Evolutionary conservation across 2,888 invertebrate genomes (phyloP).

Genomic region (Sipha maydis): DNA sequence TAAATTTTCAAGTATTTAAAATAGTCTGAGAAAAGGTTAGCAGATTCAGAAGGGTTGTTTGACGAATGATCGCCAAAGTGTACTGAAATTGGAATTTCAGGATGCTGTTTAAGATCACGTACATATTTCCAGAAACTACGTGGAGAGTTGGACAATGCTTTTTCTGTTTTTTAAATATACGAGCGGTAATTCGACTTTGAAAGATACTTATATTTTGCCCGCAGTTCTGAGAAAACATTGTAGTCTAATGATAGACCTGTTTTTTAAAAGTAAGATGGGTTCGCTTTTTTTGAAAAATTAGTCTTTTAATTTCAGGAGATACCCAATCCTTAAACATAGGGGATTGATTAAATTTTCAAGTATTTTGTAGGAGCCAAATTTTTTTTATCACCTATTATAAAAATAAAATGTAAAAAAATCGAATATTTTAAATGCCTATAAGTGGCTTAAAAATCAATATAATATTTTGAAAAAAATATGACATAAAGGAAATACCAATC

Average conservation of each 20-base stretch:
- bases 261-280: neutral
- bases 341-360: too few species aligned
- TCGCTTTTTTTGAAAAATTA: conserved; percentile 1
- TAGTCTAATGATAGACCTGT: neutral
- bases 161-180: neutral
- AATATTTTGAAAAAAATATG: too few species aligned
- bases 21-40: conserved; percentile 12
- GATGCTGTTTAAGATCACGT: conserved; percentile 4
- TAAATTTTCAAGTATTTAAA: too few species aligned
- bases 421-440: too few species aligned
- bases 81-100: neutral
- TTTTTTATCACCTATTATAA: too few species aligned
- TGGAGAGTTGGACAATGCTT: neutral
- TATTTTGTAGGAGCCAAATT: too few species aligned
- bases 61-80: neutral
- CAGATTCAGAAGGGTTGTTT: neutral
- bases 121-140: neutral
- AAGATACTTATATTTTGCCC: neutral
- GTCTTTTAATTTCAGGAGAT: neutral
- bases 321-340: too few species aligned
- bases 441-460: too few species aligned
- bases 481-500: too few species aligned
- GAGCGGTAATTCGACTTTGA: neutral
- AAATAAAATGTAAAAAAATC: too few species aligned
- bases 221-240: neutral